Conservation (phyloP, 2,888 invertebrate species). For the Cordylochernes scorpioides region DNA sequence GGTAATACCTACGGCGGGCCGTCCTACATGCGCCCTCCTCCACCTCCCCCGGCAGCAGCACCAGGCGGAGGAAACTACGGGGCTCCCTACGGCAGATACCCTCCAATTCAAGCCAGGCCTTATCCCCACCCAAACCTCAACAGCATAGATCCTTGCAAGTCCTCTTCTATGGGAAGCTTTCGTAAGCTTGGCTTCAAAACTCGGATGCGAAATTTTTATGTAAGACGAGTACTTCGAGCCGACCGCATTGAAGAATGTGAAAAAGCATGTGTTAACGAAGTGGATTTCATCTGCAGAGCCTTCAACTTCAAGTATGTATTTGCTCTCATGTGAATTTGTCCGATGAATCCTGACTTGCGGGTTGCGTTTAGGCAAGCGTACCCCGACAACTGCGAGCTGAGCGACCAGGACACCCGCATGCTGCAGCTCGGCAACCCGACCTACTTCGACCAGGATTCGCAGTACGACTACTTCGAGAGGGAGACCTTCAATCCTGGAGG, state of each 20-base stretch:
- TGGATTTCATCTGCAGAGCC: conserved; percentile 56
- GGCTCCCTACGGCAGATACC: no score
- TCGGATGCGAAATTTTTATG: conserved; percentile 13
- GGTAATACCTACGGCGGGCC: no score
- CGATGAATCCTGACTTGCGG: neutral
- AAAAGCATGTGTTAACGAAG: conserved; percentile 49
- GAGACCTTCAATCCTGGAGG: conserved; percentile 24
- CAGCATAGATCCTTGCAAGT: no score
- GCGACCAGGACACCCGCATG: conserved; percentile 56
- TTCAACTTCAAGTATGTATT: conserved; percentile 49
- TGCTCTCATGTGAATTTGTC: conserved; percentile 1
- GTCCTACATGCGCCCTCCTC: no score
- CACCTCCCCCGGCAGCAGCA: no score
- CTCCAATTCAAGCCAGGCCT: no score
- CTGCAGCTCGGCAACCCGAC: conserved; percentile 57
- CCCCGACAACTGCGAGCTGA: conserved; percentile 58
- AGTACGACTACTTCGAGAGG: conserved; percentile 41
- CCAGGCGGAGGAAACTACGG: no score
- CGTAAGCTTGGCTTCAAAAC: conserved; percentile 14
- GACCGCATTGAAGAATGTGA: conserved; percentile 42
- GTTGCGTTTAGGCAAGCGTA: conserved; percentile 25
- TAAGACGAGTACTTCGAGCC: conserved; percentile 14
- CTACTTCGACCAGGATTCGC: conserved; percentile 49
- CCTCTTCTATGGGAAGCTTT: conserved; percentile 10
- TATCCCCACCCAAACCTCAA: no score